Evolutionary conservation across 2,888 invertebrate species (phyloP).

Genomic region (Deilephila porcellus): DNA sequence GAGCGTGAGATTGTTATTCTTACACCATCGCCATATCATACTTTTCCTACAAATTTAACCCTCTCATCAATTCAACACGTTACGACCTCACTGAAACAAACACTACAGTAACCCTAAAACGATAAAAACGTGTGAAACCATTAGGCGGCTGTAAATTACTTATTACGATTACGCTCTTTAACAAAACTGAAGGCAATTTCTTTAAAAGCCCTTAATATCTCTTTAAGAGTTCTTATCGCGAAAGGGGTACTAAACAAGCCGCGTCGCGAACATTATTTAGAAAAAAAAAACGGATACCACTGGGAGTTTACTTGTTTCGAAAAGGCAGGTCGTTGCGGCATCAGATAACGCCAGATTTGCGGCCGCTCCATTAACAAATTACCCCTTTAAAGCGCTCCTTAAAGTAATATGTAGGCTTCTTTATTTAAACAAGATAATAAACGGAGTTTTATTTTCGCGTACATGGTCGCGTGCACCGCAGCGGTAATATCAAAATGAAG

Average conservation of each 20-base stretch:
- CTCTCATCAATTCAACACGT: background rate
- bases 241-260: conserved; percentile 76
- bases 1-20: conserved; percentile 38
- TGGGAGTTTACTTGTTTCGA: conserved; percentile 77
- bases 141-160: conserved; percentile 10
- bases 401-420: conserved; percentile 52
- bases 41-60: background rate
- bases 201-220: conserved; percentile 79
- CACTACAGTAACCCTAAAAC: conserved; percentile 11
- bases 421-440: conserved; percentile 51
- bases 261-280: conserved; percentile 76
- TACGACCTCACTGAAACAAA: background rate
- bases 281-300: conserved; percentile 69
- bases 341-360: conserved; percentile 81
- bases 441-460: conserved; percentile 50
- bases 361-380: conserved; percentile 80
- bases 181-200: conserved; percentile 68
- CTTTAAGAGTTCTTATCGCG: conserved; percentile 78
- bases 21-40: conserved; percentile 10
- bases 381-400: conserved; percentile 64
- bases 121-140: conserved; percentile 10
- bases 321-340: conserved; percentile 73
- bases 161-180: conserved; percentile 43
- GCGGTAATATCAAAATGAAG: conserved; percentile 54
- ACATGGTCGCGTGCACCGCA: conserved; percentile 55